Percentiles rank a stretch among this genome's conserved stretches.
These are phyloP conservation scores for Parnassius smintheus DNA, from an alignment of 2,888 invertebrate genomes.

Conservation along the genomic window DNA sequence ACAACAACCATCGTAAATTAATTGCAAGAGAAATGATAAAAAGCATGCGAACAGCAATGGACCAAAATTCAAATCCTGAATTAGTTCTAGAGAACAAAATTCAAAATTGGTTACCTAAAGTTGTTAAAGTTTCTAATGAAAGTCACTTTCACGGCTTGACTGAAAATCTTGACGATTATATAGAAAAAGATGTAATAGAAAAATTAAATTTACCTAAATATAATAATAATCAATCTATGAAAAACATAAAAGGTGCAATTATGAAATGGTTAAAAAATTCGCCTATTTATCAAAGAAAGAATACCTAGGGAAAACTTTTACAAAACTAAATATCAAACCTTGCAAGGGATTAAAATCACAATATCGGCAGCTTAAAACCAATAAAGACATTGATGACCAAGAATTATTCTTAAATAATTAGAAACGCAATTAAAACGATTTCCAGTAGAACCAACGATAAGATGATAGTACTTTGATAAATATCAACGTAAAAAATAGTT, in stretches of 20 bases:
- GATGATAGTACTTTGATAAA: constrained; percentile 10
- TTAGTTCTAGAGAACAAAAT: constrained; percentile 12
- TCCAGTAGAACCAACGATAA: constrained; percentile 9
- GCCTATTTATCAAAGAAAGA: constrained; percentile 7
- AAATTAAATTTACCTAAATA: not conserved
- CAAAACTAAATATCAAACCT: constrained; percentile 15
- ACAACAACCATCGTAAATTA: constrained; percentile 13
- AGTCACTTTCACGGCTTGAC: constrained; percentile 6
- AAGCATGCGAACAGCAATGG: constrained; percentile 4
- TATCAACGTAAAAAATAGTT: constrained; percentile 14
- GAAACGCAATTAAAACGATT: constrained; percentile 19
- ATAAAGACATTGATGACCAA: not conserved
- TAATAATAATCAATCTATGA: not conserved
- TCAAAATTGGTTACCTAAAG: constrained; percentile 16
- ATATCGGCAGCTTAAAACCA: constrained; percentile 3
- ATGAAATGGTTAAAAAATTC: constrained; percentile 14
- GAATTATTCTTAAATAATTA: constrained; percentile 17
- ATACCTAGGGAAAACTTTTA: constrained; percentile 6
- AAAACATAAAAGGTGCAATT: constrained; percentile 7
- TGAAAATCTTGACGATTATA: constrained; percentile 8
- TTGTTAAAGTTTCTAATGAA: constrained; percentile 16
- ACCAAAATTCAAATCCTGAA: constrained; percentile 6
- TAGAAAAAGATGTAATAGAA: not conserved
- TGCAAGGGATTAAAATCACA: constrained; percentile 14
- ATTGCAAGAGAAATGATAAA: constrained; percentile 17